Evolutionary conservation across 2,113 vertebrate genomes (phyloP), one percentile per base, ranked within the genome.

Genomic region (Rhombomys opimus): DNA sequence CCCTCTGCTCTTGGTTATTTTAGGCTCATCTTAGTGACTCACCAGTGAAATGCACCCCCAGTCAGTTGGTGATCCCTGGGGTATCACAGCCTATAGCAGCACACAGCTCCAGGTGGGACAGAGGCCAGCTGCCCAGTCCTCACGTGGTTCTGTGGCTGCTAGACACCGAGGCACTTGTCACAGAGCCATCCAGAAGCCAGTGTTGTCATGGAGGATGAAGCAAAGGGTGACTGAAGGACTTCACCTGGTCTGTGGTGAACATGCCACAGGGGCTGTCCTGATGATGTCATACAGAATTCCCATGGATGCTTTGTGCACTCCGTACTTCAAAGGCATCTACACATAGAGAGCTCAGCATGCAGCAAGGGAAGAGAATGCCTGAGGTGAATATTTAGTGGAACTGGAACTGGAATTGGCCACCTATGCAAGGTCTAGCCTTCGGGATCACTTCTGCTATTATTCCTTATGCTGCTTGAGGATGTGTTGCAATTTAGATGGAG

Each of bases 21-120:
- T 41, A 77, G n/a, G 65, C 35, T 7, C 30, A 4, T 78, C 23
- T 38, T 52, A 15, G 41, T 76, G 65, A 80, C 22, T 85, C 13
- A 7, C 22, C 52, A 23, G 0, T 27, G n/a, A 35, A 77, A 30
- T 89, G 32, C 41, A 5, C 15, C 35, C 41, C 63, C 3, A 63
- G 50, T 2, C 4, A 0, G n/a, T 30, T 17, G 25, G 13, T 13
- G 12, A 80, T 54, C 32, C 25, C 88, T 77, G 63, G n/a, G 70
- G 54, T 1, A 13, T 2, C 14, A 15, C 1, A 75, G 41, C 54
- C 54, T 15, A 0, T 6, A 5, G 11, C 12, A 75, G 2, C 12
- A 0, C 41, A 85, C 46, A 50, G 30, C 63, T 70, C 41, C 32
- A 10, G 32, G n/a, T 0, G 2, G 23, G 23, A 22, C 6, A 6